Base-by-base conservation (phyloP, 2,113 vertebrate species). In the Zootoca vivipara region DNA sequence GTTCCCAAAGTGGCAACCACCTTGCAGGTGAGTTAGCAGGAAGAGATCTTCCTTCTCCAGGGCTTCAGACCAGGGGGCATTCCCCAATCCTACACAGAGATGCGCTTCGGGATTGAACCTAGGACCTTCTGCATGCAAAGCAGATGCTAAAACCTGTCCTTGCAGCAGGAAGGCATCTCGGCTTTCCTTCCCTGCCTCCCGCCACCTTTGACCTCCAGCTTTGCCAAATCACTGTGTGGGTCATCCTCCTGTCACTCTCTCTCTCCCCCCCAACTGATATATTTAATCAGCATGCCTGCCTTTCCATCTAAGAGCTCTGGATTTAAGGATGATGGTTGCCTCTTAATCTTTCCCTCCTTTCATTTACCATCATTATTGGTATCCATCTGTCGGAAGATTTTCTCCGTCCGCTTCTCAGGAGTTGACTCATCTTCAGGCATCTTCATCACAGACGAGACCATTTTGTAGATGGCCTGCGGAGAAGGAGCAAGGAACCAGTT, bases 371-470 rank as follows among this genome's bases (percentile, higher is more conserved):
- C 98, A 65, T 99, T 99, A 97, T 99, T 98, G 87, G 99, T 98
- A 94, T 99, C 99, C 99, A 99, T 99, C 97, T 99, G 99, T 95
- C 98, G 98, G 97, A 99, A 99, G 97, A 99, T 99, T 96, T 99
- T 99, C 96, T 99, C 99, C 1, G 99, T 99, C 92, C 99, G 97
- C 96, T 99, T 99, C 96, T 99, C 99, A 0, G 99, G 99, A 70
- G 99, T 99, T 56, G 99, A 99, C 93, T 99, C 98, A 28, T 99
- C 99, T 85, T 99, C 99, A 0, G 99, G 99, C 99, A 99, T 99
- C 96, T 99, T 99, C 99, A 99, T 99, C 96, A 99, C 99, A 0
- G 99, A 98, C 3, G 99, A 99, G 95, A 99, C 99, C 99, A 99
- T 99, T 96, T 99, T 99, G 97, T 99, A 99, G 96, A 99, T 99